Evolutionary conservation across 2,797 vertebrate species (phyloP).

Genomic region (Alca torda): DNA sequence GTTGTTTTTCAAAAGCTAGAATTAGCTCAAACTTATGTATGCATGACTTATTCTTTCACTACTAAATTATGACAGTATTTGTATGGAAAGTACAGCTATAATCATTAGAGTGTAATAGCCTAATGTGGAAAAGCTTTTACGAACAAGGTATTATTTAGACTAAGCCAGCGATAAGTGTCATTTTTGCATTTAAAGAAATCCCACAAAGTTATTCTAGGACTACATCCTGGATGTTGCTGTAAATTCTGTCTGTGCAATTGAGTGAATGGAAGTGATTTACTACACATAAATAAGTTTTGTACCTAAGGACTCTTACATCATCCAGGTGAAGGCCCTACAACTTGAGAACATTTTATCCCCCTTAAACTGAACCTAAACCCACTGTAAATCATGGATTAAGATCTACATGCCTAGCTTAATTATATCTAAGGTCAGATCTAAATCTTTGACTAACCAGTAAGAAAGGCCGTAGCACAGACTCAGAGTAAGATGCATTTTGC

Average conservation of each 20-base stretch:
- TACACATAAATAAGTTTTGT: not conserved
- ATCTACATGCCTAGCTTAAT: not conserved
- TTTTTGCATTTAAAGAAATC: not conserved
- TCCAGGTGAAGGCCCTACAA: not conserved
- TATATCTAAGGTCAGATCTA: not conserved
- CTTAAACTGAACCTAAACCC: not conserved
- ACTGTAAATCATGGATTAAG: not conserved
- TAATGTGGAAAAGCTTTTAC: conserved; percentile 54
- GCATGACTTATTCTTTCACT: conserved; percentile 13
- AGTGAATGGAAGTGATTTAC: not conserved
- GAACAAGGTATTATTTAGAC: conserved; percentile 28
- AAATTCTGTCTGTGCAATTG: not conserved
- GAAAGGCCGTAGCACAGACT: not conserved
- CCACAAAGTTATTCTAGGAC: not conserved
- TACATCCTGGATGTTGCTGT: not conserved
- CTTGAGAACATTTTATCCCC: not conserved
- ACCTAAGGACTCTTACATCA: not conserved
- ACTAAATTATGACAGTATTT: conserved; percentile 23
- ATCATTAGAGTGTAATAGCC: not conserved
- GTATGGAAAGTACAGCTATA: conserved; percentile 35
- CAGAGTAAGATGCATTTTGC: not conserved
- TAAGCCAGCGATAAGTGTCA: not conserved
- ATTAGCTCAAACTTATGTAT: conserved; percentile 15
- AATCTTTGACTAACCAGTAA: not conserved
- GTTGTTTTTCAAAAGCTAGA: not conserved